Conservation (phyloP, 2,113 vertebrate genomes). For the Oreocharis arfaki region DNA sequence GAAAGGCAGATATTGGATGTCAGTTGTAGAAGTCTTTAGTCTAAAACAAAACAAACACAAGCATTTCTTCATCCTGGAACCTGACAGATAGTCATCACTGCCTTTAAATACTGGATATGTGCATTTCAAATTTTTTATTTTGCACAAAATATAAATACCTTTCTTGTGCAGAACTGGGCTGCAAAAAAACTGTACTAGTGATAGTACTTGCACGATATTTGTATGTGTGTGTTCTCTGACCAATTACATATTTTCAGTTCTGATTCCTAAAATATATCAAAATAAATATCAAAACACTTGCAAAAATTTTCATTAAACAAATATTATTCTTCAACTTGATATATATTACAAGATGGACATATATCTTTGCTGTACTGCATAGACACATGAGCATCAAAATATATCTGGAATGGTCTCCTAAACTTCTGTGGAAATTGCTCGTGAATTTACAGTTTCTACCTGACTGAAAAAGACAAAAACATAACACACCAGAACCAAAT, state of each 20-base stretch:
- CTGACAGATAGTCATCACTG: not conserved
- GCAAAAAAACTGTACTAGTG: fast-evolving
- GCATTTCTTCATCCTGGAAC: not conserved
- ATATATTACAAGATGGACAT: not conserved
- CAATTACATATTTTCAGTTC: not conserved
- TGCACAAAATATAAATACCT: not conserved
- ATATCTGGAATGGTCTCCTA: not conserved
- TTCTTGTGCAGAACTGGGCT: not conserved
- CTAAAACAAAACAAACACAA: not conserved
- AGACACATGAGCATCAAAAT: not conserved
- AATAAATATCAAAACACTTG: not conserved
- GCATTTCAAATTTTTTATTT: not conserved
- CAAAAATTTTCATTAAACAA: not conserved
- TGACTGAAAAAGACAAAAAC: not conserved
- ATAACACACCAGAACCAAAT: not conserved
- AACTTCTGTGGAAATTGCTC: not conserved
- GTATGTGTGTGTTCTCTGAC: not conserved
- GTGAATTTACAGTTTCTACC: not conserved
- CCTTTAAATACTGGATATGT: not conserved
- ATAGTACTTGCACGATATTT: not conserved
- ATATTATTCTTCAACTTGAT: not conserved
- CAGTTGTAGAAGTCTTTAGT: not conserved
- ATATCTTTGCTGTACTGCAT: not conserved
- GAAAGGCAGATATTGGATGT: not conserved
- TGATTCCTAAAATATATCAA: not conserved